Base-by-base conservation (phyloP, 1,140 invertebrate genomes). In the Drosophila ficusphila region DNA sequence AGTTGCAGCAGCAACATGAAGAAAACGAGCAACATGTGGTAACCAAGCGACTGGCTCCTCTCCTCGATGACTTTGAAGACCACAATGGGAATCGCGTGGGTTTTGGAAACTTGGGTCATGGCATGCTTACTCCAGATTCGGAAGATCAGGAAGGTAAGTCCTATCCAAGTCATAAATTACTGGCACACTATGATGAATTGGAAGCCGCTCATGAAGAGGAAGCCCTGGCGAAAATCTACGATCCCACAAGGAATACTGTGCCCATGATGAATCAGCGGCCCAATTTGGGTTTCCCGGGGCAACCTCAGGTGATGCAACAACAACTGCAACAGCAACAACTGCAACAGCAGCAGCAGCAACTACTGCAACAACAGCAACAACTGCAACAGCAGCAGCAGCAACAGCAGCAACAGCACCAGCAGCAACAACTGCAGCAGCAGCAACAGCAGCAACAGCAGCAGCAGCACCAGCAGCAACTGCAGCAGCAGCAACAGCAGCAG, bases 51-150 rank as follows among this genome's bases (percentile, higher is more conserved):
- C 42, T 12, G 7, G 29, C 18, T 7, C 44, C 18, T 4, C 47
- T 42, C 4, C 3, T 86, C 2, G 81, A 81, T 12, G 73, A 69
- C 2, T 67, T 77, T 0, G 82, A 76, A 16, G 81, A 86, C 56
- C 81, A 86, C 23, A 86, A 88, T 67, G 81, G 81, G 6, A 86
- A 86, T 52, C 72, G 54, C 2, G 33, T 52, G 8, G n/a, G 8
- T 2, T 74, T 73, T 4, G 82, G 82, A 1, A 33, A 29, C 3
- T 7, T 79, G 19, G 81, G 72, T 4, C 79, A 64, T 46, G 77
- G 68, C 0, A 4, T 76, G 27, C 31, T 73, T 5, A 60, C 29
- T 0, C 39, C 54, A 7, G 52, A 64, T 29, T 25, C 27, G 8
- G 65, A 39, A 0, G 56, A 58, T 19, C 11, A 9, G 0, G 6